Evolutionary conservation across 2,888 invertebrate species (phyloP).

Genomic region (Nephrotoma appendiculata): DNA sequence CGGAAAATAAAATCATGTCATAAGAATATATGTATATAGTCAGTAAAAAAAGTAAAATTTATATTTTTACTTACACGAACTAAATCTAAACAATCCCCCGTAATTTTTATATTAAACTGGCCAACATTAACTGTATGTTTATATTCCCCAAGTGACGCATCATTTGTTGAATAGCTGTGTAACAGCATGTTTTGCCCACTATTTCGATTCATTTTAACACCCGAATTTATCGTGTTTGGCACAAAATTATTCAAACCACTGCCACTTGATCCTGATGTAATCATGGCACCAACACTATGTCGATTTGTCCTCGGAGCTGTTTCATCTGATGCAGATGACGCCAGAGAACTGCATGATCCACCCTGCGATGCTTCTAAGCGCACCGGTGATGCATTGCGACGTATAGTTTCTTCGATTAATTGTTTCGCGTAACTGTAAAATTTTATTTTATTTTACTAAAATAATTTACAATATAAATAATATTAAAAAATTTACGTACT

Average conservation of each 20-base stretch:
- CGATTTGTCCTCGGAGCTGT: constrained; percentile 24
- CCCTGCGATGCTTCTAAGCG: constrained; percentile 47
- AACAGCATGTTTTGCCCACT: constrained; percentile 33
- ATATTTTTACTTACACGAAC: constrained; percentile 49
- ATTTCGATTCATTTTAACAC: constrained; percentile 6
- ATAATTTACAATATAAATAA: constrained; percentile 2
- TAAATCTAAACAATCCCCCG: constrained; percentile 69
- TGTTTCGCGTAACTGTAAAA: constrained; percentile 68
- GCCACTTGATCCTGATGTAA: constrained; percentile 12
- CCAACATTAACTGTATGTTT: constrained; percentile 78
- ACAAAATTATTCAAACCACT: not conserved
- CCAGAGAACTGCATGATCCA: constrained; percentile 64
- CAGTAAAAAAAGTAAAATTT: not conserved
- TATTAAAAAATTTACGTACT: constrained; percentile 39
- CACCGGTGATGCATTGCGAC: constrained; percentile 86
- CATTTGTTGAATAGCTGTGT: constrained; percentile 70
- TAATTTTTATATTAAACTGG: constrained; percentile 69
- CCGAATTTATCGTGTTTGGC: constrained; percentile 7
- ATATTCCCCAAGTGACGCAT: constrained; percentile 73
- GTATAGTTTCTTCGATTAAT: constrained; percentile 88
- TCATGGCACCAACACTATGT: constrained; percentile 13
- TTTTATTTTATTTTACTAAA: constrained; percentile 5
- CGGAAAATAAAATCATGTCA: constrained; percentile 14
- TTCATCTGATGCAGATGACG: constrained; percentile 52
- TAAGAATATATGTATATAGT: not conserved